Percentiles rank a stretch among this genome's conserved stretches.
phyloP scores from a whole-genome alignment of 2,888 invertebrate genomes.

The Lepidochrysops patricia region DNA sequence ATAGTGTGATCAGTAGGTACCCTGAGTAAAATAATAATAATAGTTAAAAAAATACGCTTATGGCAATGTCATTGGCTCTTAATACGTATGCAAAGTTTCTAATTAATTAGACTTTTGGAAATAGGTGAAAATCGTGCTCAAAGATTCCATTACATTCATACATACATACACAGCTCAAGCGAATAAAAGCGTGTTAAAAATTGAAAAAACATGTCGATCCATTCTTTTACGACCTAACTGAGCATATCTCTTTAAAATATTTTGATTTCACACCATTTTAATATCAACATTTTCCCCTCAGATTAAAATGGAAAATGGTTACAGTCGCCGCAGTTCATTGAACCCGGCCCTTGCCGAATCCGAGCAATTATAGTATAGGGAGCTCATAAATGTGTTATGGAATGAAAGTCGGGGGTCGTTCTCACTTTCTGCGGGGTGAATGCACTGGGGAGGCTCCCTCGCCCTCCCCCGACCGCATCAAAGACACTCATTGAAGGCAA shows the following conservation, averaged over 20 bases:
- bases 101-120: no score
- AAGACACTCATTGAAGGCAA: constrained; percentile 59
- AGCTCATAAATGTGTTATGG: constrained; percentile 50
- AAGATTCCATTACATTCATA: no score
- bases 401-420: constrained; percentile 56
- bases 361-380: constrained; percentile 67
- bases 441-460: constrained; percentile 64
- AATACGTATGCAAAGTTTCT: no score
- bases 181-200: not conserved
- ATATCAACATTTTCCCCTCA: constrained; percentile 10
- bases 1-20: no score
- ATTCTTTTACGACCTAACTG: not conserved
- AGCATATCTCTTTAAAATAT: not conserved
- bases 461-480: constrained; percentile 51
- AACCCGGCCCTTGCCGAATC: constrained; percentile 54
- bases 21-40: no score
- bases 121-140: no score
- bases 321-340: constrained; percentile 45
- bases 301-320: constrained; percentile 25
- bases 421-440: constrained; percentile 72
- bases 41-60: no score
- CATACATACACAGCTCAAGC: no score
- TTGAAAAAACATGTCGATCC: not conserved
- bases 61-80: no score
- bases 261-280: not conserved